Percentiles rank a stretch among this genome's conserved stretches.
Evolutionary conservation across 2,888 invertebrate species (phyloP).

Genomic region (Hirtodrosophila alboralis): DNA sequence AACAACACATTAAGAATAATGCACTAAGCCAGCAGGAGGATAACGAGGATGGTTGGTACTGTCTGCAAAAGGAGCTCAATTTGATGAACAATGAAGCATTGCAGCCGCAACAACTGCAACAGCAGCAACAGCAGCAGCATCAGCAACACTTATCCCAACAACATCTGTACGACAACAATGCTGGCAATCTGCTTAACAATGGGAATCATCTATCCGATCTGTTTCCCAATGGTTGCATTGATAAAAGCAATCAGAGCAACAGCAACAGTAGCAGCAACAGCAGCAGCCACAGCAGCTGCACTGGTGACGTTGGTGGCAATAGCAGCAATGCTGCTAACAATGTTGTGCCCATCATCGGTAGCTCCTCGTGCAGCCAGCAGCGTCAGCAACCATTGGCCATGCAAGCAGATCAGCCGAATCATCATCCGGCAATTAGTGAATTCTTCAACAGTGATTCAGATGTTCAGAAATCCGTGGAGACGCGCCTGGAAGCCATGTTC

Average conservation of each 20-base stretch:
- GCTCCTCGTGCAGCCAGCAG: constrained; percentile 75
- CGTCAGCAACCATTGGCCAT: constrained; percentile 69
- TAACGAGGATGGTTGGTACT: constrained; percentile 89
- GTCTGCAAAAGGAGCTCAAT: constrained; percentile 88
- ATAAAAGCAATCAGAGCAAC: constrained; percentile 79
- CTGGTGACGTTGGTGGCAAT: constrained; percentile 54
- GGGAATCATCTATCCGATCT: constrained; percentile 80
- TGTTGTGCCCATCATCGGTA: constrained; percentile 35
- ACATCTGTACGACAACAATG: constrained; percentile 55
- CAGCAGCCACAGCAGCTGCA: constrained; percentile 55
- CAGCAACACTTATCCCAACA: constrained; percentile 59
- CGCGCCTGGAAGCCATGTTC: constrained; percentile 84
- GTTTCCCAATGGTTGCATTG: constrained; percentile 82
- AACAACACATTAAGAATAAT: constrained; percentile 48
- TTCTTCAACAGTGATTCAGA: constrained; percentile 81
- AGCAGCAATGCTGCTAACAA: constrained; percentile 47
- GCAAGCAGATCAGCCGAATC: constrained; percentile 63
- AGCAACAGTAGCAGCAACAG: constrained; percentile 61
- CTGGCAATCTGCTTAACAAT: constrained; percentile 39
- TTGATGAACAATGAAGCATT: constrained; percentile 78
- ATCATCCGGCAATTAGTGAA: constrained; percentile 79
- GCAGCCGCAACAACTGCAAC: constrained; percentile 50
- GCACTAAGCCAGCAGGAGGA: constrained; percentile 41
- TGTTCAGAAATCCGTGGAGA: constrained; percentile 84
- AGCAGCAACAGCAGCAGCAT: constrained; percentile 51